Percentiles rank a stretch among this genome's conserved stretches.
phyloP scores from a whole-genome alignment of 2,797 vertebrate genomes.

The Phrynocephalus forsythii region DNA sequence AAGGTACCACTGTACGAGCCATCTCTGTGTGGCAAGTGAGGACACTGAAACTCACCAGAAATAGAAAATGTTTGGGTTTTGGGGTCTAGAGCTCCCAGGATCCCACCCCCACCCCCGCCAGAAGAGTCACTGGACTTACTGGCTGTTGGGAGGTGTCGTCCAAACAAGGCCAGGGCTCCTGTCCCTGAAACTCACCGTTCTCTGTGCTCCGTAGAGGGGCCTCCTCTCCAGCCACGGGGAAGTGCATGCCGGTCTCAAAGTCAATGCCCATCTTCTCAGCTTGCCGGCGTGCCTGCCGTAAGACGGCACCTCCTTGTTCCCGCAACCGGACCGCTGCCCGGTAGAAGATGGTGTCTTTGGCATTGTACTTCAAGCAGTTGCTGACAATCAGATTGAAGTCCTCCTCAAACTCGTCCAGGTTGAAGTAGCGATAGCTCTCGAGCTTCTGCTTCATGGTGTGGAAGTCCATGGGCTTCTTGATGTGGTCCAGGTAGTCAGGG shows the following conservation, averaged over 20 bases:
- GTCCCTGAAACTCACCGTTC: conserved; percentile 74
- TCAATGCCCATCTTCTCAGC: conserved; percentile 97
- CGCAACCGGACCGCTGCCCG: conserved; percentile 92
- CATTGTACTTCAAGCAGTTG: conserved; percentile 99
- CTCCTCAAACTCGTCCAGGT: conserved; percentile 94
- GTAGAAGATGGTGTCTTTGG: conserved; percentile 99
- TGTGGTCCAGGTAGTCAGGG: conserved; percentile 98
- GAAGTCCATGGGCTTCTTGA: conserved; percentile 99
- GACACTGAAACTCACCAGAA: no score
- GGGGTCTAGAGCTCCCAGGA: no score
- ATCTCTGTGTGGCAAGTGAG: accelerated
- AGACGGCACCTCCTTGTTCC: conserved; percentile 89
- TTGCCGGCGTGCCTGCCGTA: conserved; percentile 92
- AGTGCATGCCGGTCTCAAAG: conserved; percentile 95
- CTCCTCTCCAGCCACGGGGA: conserved; percentile 85
- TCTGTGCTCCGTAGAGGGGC: conserved; percentile 84
- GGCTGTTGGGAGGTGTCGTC: no score
- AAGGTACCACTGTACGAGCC: no score
- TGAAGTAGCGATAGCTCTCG: conserved; percentile 95
- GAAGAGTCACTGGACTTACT: no score
- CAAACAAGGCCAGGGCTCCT: no score
- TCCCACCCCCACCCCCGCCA: no score
- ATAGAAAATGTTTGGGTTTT: no score
- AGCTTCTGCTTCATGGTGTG: conserved; percentile 98
- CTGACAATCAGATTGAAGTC: conserved; percentile 98